These are phyloP conservation scores for Bathynomus jamesi DNA, from an alignment of 1,140 invertebrate species.

Conservation along the genomic window DNA sequence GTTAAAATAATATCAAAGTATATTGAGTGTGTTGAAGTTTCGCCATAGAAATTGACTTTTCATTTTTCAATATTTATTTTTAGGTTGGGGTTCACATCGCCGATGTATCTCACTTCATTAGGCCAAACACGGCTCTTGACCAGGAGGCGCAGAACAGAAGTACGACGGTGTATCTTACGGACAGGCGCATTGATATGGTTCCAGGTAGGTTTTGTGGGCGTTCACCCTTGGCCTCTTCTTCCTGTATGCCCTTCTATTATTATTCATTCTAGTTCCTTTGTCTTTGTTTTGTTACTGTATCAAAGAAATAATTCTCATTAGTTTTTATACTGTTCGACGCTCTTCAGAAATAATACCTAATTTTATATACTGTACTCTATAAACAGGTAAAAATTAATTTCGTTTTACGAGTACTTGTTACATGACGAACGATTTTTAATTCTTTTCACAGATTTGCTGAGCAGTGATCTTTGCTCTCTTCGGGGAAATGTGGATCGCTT, in stretches of 20 bases:
- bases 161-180: slow-evolving; percentile 85
- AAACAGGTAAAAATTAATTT: no score
- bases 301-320: background rate
- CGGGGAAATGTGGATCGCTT: slow-evolving; percentile 75
- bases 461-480: slow-evolving; percentile 87
- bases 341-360: no score
- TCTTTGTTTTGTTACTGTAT: background rate
- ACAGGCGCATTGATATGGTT: slow-evolving; percentile 82
- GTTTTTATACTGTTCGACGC: no score
- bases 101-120: slow-evolving; percentile 89
- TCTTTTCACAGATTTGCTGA: slow-evolving; percentile 63
- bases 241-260: no score
- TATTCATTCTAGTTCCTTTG: background rate
- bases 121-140: slow-evolving; percentile 78
- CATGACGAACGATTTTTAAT: no score
- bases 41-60: background rate
- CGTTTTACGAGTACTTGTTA: no score
- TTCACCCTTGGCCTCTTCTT: no score
- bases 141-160: slow-evolving; percentile 72
- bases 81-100: slow-evolving; percentile 87
- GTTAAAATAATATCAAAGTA: no score
- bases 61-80: background rate
- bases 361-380: no score
- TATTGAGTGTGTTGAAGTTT: background rate
- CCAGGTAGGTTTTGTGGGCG: no score